phyloP scores from a whole-genome alignment of 2,113 vertebrate species.

The Hippoglossus stenolepis region DNA sequence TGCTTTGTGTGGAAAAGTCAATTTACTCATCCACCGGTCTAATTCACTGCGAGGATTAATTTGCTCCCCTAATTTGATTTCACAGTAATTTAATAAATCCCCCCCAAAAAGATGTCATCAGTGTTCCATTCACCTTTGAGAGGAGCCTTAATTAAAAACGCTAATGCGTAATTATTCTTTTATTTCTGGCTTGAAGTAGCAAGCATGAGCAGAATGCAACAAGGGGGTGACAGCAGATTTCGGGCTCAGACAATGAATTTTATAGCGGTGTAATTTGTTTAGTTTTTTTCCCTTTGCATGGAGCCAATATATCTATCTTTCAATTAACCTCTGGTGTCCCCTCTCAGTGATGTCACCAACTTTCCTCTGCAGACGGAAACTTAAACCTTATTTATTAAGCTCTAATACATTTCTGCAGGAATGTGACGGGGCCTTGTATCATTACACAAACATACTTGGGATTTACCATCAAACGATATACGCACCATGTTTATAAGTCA shows the following conservation, averaged over 20 bases:
- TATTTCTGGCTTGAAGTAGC: conserved; percentile 44
- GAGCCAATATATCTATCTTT: neutral
- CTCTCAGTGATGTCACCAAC: conserved; percentile 25
- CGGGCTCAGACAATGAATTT: conserved; percentile 33
- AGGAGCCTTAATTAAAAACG: conserved; percentile 57
- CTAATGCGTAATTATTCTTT: conserved; percentile 61
- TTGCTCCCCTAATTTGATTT: conserved; percentile 63
- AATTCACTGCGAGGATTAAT: conserved; percentile 62
- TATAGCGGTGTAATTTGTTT: conserved; percentile 42
- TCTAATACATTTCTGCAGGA: conserved; percentile 12
- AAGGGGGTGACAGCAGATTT: conserved; percentile 47
- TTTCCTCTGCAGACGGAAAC: conserved; percentile 15
- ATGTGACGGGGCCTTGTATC: conserved; percentile 1
- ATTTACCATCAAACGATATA: neutral
- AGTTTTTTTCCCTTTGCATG: conserved; percentile 5
- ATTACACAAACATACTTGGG: conserved; percentile 2
- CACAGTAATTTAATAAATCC: conserved; percentile 64
- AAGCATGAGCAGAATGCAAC: conserved; percentile 24
- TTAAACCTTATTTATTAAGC: conserved; percentile 18
- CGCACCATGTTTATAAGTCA: neutral
- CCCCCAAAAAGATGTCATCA: conserved; percentile 37
- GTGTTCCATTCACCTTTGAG: conserved; percentile 58
- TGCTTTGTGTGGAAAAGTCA: conserved; percentile 47
- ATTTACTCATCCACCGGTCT: conserved; percentile 62
- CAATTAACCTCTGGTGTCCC: conserved; percentile 55